A percentile compares a stretch with the other conserved stretches of the same genome.
These are phyloP conservation scores for Rhineura floridana DNA, from an alignment of 2,113 vertebrate species.

Conservation along the genomic window DNA sequence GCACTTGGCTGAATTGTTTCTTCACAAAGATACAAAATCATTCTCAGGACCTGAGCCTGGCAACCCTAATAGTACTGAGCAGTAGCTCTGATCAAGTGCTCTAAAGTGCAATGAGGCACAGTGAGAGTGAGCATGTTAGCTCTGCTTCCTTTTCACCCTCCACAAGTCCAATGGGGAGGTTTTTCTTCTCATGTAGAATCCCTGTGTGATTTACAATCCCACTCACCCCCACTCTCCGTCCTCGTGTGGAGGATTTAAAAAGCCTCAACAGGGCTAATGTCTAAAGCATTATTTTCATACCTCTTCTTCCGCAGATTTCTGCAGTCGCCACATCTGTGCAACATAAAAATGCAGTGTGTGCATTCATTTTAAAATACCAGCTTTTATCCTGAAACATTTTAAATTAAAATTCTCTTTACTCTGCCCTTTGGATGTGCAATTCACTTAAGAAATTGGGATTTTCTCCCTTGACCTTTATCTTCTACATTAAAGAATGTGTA, in stretches of 20 bases:
- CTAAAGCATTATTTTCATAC: not conserved
- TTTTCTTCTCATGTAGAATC: too few species aligned
- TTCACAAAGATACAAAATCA: too few species aligned
- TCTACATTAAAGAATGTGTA: not conserved
- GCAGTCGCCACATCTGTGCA: not conserved
- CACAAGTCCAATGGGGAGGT: too few species aligned
- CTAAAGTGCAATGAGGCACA: too few species aligned
- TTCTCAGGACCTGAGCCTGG: too few species aligned
- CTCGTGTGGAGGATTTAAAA: too few species aligned
- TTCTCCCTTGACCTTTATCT: slow-evolving; percentile 51
- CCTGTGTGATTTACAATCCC: too few species aligned
- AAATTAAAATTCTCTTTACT: slow-evolving; percentile 30
- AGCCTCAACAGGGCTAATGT: not conserved
- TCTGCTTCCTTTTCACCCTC: too few species aligned
- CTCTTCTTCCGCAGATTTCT: not conserved
- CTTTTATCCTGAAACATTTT: slow-evolving; percentile 32
- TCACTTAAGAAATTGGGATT: slow-evolving; percentile 19
- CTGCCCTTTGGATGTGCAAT: slow-evolving; percentile 25
- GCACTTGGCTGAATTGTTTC: too few species aligned
- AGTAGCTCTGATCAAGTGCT: too few species aligned
- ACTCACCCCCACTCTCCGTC: too few species aligned
- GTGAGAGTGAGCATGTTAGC: too few species aligned
- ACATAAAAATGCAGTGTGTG: slow-evolving; percentile 2
- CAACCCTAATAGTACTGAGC: not conserved
- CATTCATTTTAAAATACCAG: slow-evolving; percentile 44